Base-by-base conservation (phyloP, 2,888 invertebrate species). In the Drymonia ruficornis region DNA sequence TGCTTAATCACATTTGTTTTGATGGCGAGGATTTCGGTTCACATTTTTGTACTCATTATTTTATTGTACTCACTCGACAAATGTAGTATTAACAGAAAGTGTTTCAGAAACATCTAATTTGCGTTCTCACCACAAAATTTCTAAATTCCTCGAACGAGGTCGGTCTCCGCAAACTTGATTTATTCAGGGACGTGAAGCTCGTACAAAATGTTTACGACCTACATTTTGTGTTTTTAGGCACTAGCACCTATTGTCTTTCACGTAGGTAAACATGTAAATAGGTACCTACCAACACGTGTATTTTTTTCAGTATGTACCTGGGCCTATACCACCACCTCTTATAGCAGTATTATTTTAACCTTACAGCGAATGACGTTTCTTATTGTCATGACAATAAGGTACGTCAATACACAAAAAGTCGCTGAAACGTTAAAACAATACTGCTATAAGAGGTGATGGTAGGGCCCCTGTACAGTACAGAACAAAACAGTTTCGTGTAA, bases 171-270 rank as follows among this genome's bases (percentile, higher is more conserved):
- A 48, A 59, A 55, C 48, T 63, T 64, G 63, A 70, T 71, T 71
- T 70, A 72, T 72, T 58, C 50, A 43, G 40, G 57, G 64, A 71
- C 71, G 70, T 70, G 72, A 58, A 68, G 63, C 56, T 55, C 52
- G 53, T 68, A 65, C 56, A 56, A 48, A 46, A 46, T 46, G 19
- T 46, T 46, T 31, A 46, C 23, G 11, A 13, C 44, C 19, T 12
- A 8, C 13, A 23, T 42, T 42, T 18, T 11, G 42, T 18, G 16
- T 18, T 42, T n/a, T 42, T 42, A 42, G 11, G 7, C 18, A 18
- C 16, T 15, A 42, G 6, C n/a, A 9, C n/a, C n/a, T n/a, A n/a
- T 16, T 42, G 18, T 18, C 18, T n/a, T 42, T 18, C 8, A 15
- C 40, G 40, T 40, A 45, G n/a, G n/a, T n/a, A 40, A 44, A 19